Base-by-base conservation (phyloP, 2,888 invertebrate genomes). In the Caenorhabditis wallacei region DNA sequence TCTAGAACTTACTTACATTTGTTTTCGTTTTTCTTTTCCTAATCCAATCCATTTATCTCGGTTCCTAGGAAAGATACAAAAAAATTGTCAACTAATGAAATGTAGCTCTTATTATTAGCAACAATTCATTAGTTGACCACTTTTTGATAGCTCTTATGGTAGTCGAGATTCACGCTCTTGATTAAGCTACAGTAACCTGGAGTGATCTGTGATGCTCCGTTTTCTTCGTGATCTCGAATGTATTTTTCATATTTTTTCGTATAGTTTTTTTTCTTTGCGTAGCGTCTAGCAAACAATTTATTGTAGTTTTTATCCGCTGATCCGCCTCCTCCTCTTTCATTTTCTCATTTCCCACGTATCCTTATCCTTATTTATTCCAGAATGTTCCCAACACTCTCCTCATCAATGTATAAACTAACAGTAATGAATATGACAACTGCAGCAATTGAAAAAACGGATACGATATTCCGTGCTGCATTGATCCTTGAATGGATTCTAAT, bases 391-490 rank as follows among this genome's bases (percentile, higher is more conserved):
- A 13, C 59, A 10, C 11, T 18, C 24, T 18, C 72, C 3, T 8
- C 40, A 1, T 26, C 20, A 8, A 81, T 81, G 80, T 81, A 75
- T 40, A 74, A 81, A 18, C 18, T 75, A 26, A 81, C 80, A 13
- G 75, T 81, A 13, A 59, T 81, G 63, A 81, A 81, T 57, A 74
- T 81, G 80, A 81, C 80, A n/a, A 70, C 74, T 4, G 74, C 80
- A 10, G 53, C 69, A 35, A 75, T 81, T 30, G 75, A 81, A 20
- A 26, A 75, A 24, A 81, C 74, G 1, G 80, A 81, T 30, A 24
- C 59, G 0, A 57, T 81, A 26, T 69, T 81, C 22, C 61, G 75
- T 18, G 54, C 53, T 1, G 80, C 80, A 8, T 46, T 81, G 26
- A 63, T 63, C 1, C 10, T 74, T 13, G 80, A 81, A 57, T 81